phyloP scores from a whole-genome alignment of 2,113 vertebrate species.

The Nothobranchius kuhntae region DNA sequence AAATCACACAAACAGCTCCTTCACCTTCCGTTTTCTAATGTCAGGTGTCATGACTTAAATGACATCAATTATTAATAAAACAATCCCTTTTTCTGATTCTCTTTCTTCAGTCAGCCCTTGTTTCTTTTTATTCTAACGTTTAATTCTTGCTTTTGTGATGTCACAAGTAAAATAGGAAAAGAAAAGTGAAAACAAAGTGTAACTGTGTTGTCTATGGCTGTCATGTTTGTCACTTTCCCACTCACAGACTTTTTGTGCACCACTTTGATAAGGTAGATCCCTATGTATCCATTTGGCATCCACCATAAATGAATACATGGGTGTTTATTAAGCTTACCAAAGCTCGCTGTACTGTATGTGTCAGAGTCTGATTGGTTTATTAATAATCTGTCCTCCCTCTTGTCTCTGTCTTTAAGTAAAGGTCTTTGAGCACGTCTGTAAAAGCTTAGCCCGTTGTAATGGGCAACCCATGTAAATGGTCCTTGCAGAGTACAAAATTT shows the following conservation, averaged over 20 bases:
- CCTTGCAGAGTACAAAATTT: constrained; percentile 68
- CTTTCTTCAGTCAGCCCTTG: constrained; percentile 59
- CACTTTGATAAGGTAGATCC: constrained; percentile 61
- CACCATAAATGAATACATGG: constrained; percentile 69
- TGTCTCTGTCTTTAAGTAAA: constrained; percentile 72
- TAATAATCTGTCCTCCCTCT: constrained; percentile 58
- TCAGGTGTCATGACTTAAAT: constrained; percentile 36
- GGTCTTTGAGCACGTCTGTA: constrained; percentile 62
- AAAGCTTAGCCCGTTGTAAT: constrained; percentile 70
- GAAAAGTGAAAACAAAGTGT: constrained; percentile 24
- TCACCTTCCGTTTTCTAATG: constrained; percentile 29
- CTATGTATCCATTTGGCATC: constrained; percentile 71
- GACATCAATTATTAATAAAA: constrained; percentile 41
- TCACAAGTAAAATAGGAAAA: constrained; percentile 19
- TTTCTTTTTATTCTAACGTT: constrained; percentile 57
- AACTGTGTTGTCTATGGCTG: constrained; percentile 62
- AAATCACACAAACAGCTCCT: constrained; percentile 27
- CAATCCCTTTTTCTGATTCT: constrained; percentile 59
- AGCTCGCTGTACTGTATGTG: constrained; percentile 64
- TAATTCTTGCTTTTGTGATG: constrained; percentile 46
- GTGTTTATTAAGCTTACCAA: constrained; percentile 30
- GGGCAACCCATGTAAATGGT: constrained; percentile 85
- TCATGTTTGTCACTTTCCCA: constrained; percentile 56
- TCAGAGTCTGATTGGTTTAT: constrained; percentile 60
- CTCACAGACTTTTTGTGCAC: constrained; percentile 54